These are phyloP conservation scores for Pelochelys cantorii DNA, from an alignment of 2,797 vertebrate genomes.

Conservation along the genomic window DNA sequence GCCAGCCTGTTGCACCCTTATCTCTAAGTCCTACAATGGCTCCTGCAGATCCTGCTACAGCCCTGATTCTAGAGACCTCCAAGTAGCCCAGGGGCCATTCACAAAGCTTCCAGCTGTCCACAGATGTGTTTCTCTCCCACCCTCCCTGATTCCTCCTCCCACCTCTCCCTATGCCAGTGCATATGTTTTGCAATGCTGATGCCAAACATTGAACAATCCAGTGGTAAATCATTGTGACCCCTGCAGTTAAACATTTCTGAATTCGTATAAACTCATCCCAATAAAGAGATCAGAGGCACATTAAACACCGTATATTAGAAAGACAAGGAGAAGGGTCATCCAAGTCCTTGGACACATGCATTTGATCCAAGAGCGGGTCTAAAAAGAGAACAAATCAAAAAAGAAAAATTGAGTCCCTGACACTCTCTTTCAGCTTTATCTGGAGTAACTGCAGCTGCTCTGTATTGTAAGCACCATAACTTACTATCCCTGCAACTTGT, in stretches of 20 bases:
- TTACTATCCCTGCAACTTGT: background rate
- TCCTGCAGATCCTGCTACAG: background rate
- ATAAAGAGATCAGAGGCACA: background rate
- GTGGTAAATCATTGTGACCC: background rate
- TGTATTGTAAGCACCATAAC: background rate
- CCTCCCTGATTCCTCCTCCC: background rate
- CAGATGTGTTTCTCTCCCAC: too few species aligned
- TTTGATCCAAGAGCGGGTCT: background rate
- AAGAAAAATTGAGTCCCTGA: background rate
- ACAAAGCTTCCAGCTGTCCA: background rate
- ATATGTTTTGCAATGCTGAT: accelerated
- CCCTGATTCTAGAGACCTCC: background rate
- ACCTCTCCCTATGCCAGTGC: accelerated
- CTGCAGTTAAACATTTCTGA: background rate
- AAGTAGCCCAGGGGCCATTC: background rate
- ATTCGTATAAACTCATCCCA: conserved; percentile 18
- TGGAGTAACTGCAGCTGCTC: background rate
- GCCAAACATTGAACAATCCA: background rate
- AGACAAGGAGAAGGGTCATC: conserved; percentile 22
- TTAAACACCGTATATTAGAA: background rate
- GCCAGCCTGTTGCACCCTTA: background rate
- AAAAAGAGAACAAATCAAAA: background rate
- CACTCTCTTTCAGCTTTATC: conserved; percentile 6
- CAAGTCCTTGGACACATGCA: background rate
- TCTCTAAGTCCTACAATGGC: background rate